Conservation (phyloP, 1,140 invertebrate species). For the Drosophila serrata region DNA sequence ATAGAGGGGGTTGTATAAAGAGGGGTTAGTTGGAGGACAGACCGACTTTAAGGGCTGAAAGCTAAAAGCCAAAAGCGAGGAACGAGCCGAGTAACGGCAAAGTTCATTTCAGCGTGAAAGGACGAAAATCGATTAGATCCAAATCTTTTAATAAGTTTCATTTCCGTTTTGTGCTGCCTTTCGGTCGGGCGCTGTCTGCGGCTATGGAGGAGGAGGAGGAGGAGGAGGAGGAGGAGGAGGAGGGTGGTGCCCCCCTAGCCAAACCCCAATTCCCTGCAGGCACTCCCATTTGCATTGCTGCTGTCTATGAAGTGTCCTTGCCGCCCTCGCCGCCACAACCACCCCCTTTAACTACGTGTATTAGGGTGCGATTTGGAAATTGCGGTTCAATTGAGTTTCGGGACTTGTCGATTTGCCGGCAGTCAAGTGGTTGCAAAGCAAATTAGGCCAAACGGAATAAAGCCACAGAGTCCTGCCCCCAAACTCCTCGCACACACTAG, state of each 20-base stretch:
- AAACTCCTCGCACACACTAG: not conserved
- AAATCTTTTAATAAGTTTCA: slow-evolving; percentile 85
- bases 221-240: too few relatives aligned
- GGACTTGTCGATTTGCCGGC: slow-evolving; percentile 52
- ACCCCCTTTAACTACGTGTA: slow-evolving; percentile 63
- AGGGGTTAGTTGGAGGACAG: slow-evolving; percentile 17
- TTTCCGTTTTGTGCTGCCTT: slow-evolving; percentile 81
- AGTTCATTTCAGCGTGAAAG: slow-evolving; percentile 79
- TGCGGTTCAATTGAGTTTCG: slow-evolving; percentile 69
- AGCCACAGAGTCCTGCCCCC: slow-evolving; percentile 6
- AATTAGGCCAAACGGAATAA: slow-evolving; percentile 76
- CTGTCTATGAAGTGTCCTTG: slow-evolving; percentile 21
- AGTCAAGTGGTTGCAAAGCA: slow-evolving; percentile 69
- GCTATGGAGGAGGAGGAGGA: slow-evolving; percentile 1
- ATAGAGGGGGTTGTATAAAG: not conserved
- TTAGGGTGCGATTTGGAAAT: slow-evolving; percentile 73
- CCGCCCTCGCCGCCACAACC: not conserved
- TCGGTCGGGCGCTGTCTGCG: slow-evolving; percentile 64
- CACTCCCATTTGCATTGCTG: slow-evolving; percentile 70
- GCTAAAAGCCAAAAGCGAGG: slow-evolving; percentile 29
- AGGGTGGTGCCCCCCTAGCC: not conserved
- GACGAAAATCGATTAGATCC: slow-evolving; percentile 85
- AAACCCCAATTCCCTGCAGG: slow-evolving; percentile 1
- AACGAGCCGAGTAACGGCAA: slow-evolving; percentile 51
- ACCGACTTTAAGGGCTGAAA: slow-evolving; percentile 61